These are phyloP conservation scores for Bufo bufo DNA, from an alignment of 2,113 vertebrate genomes.

Conservation along the genomic window DNA sequence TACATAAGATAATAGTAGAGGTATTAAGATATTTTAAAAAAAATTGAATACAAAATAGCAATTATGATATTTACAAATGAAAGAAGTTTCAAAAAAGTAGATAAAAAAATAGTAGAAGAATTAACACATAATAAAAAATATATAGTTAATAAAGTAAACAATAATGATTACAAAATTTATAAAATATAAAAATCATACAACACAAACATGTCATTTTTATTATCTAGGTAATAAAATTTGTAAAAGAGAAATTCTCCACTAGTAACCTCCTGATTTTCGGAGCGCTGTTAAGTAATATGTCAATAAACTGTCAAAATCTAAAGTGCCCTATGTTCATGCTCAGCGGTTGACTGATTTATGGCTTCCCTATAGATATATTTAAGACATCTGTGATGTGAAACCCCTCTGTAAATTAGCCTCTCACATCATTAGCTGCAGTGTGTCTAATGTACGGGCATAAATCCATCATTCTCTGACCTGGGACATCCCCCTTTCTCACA, in stretches of 20 bases:
- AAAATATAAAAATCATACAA: too few relatives aligned
- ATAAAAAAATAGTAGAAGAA: too few relatives aligned
- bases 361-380: constrained; percentile 36
- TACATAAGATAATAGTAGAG: too few relatives aligned
- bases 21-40: too few relatives aligned
- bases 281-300: constrained; percentile 35
- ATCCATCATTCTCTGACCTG: constrained; percentile 20
- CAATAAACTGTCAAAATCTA: constrained; percentile 16
- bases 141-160: too few relatives aligned
- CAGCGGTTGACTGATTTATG: constrained; percentile 25
- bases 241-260: neutral
- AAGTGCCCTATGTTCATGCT: constrained; percentile 18
- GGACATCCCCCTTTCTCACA: neutral
- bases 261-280: neutral
- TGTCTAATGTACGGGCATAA: constrained; percentile 30
- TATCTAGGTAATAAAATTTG: neutral
- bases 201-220: neutral
- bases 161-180: too few relatives aligned
- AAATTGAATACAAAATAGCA: too few relatives aligned
- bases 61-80: too few relatives aligned
- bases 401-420: constrained; percentile 48
- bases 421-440: constrained; percentile 43
- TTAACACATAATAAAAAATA: too few relatives aligned
- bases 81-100: too few relatives aligned
- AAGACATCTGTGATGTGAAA: constrained; percentile 25